Evolutionary conservation across 2,888 invertebrate genomes (phyloP).

Genomic region (Phengaris arion): DNA sequence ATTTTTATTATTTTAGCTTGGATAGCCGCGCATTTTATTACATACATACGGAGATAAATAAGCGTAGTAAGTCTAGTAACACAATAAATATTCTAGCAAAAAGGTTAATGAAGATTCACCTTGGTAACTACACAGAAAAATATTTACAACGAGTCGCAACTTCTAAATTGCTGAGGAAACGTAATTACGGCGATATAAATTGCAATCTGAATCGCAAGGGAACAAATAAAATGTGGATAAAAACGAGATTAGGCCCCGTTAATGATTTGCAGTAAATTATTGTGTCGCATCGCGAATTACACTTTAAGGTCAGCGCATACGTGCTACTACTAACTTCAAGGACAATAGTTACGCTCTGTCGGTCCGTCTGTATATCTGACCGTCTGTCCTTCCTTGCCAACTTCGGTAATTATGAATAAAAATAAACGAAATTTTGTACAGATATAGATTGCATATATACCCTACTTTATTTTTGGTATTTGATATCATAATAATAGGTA

Average conservation of each 20-base stretch:
- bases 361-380: too few species aligned
- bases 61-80: background rate
- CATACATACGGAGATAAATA: background rate
- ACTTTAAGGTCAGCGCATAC: background rate
- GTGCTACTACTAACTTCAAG: background rate
- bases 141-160: conserved; percentile 14
- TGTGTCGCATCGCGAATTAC: background rate
- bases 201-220: background rate
- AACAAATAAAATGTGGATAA: conserved; percentile 2
- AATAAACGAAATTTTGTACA: too few species aligned
- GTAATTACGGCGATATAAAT: conserved; percentile 18
- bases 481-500: too few species aligned
- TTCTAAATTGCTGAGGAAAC: conserved; percentile 1
- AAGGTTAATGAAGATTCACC: background rate
- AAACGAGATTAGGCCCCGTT: background rate
- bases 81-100: background rate
- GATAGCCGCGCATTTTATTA: background rate
- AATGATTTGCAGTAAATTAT: conserved; percentile 15
- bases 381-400: too few species aligned
- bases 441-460: too few species aligned
- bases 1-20: too few species aligned
- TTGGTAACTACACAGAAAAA: conserved; percentile 8
- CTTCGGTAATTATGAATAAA: too few species aligned
- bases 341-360: too few species aligned
- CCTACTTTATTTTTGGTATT: too few species aligned